phyloP scores from a whole-genome alignment of 2,888 invertebrate species.

The Anaspis maculata region DNA sequence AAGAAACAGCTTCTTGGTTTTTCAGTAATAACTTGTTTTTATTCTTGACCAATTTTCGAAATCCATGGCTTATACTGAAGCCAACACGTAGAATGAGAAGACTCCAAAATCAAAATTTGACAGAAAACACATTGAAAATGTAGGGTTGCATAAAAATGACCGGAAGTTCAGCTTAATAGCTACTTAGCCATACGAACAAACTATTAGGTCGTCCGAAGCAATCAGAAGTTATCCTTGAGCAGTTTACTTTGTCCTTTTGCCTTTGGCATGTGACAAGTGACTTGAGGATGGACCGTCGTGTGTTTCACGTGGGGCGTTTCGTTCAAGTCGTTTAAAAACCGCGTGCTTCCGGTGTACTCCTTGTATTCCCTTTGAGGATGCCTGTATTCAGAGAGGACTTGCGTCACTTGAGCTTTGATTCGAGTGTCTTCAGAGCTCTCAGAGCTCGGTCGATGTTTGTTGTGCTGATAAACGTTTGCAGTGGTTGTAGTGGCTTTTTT shows the following conservation, averaged over 20 bases:
- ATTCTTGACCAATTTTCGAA: too few species aligned
- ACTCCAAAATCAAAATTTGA: too few species aligned
- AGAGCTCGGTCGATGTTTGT: conserved; percentile 19
- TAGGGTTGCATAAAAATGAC: too few species aligned
- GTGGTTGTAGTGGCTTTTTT: conserved; percentile 15
- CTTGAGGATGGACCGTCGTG: conserved; percentile 50
- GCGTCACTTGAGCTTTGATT: conserved; percentile 47
- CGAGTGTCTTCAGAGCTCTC: conserved; percentile 31
- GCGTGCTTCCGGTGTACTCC: conserved; percentile 40
- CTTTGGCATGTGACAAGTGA: conserved; percentile 52
- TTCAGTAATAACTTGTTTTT: too few species aligned
- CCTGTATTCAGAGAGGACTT: conserved; percentile 50
- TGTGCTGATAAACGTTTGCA: conserved; percentile 20
- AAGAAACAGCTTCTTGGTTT: too few species aligned
- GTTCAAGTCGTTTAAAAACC: conserved; percentile 25
- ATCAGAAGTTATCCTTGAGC: too few species aligned
- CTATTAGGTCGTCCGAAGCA: too few species aligned
- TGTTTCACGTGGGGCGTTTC: conserved; percentile 26
- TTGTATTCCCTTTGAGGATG: conserved; percentile 46
- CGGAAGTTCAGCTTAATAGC: too few species aligned
- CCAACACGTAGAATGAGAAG: too few species aligned
- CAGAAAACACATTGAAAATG: too few species aligned
- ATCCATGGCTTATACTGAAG: too few species aligned
- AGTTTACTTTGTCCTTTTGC: conserved; percentile 20
- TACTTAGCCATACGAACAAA: too few species aligned